phyloP scores from a whole-genome alignment of 2,888 invertebrate genomes.

The Deroplatys truncata region DNA sequence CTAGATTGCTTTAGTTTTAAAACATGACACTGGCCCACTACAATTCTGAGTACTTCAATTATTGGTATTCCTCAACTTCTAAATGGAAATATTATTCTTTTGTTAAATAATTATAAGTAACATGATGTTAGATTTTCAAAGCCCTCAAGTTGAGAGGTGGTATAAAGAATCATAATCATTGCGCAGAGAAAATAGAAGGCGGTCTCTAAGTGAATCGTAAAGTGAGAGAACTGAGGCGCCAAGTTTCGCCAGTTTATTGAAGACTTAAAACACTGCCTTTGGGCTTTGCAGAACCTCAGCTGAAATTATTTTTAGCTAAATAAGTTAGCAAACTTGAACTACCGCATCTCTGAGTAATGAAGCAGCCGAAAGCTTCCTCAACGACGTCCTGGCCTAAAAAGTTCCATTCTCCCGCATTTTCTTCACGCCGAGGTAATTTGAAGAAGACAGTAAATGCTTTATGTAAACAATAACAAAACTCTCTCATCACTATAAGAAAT shows the following conservation, averaged over 20 bases:
- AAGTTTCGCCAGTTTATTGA: neutral
- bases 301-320: neutral
- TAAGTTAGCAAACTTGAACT: neutral
- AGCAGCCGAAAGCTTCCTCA: neutral
- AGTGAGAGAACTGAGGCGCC: neutral
- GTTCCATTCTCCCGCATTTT: neutral
- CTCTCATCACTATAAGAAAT: neutral
- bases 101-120: neutral
- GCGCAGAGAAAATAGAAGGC: neutral
- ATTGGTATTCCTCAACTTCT: too few relatives aligned
- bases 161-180: neutral
- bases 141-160: neutral
- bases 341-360: neutral
- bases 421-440: neutral
- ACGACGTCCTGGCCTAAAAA: neutral
- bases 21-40: too few relatives aligned
- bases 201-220: neutral
- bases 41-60: too few relatives aligned
- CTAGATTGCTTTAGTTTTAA: too few relatives aligned
- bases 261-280: neutral
- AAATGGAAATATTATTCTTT: too few relatives aligned
- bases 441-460: neutral
- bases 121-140: neutral
- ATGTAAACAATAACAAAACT: neutral
- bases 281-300: neutral